phyloP scores from a whole-genome alignment of 2,113 vertebrate genomes.

The Vicugna pacos region DNA sequence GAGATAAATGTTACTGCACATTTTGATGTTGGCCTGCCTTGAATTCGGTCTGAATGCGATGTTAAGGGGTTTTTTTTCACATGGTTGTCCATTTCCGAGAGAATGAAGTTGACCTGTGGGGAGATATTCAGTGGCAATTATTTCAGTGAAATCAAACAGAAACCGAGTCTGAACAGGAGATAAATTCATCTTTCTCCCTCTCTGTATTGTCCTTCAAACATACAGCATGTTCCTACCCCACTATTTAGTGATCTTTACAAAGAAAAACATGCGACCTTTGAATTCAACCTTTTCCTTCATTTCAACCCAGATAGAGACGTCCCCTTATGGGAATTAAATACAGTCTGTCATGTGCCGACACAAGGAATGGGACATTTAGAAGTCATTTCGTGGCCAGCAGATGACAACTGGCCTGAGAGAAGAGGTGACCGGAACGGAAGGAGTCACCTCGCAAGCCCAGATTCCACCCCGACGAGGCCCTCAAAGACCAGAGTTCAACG shows the following conservation, averaged over 20 bases:
- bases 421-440: background rate
- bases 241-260: background rate
- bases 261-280: background rate
- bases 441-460: background rate
- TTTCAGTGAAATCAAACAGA: background rate
- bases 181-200: background rate
- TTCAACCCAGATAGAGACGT: background rate
- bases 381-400: background rate
- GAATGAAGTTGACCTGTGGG: background rate
- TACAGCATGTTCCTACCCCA: rapidly evolving
- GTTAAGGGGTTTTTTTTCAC: background rate
- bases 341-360: background rate
- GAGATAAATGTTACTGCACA: background rate
- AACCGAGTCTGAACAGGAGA: background rate
- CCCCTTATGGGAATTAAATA: background rate
- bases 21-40: background rate
- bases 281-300: background rate
- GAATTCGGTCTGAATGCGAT: background rate
- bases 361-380: background rate
- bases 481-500: rapidly evolving
- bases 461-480: background rate
- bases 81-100: background rate
- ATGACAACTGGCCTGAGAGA: background rate
- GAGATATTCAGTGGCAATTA: background rate
- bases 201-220: background rate